Base-by-base conservation (phyloP, 2,888 invertebrate genomes). In the Ectobius pallidus region DNA sequence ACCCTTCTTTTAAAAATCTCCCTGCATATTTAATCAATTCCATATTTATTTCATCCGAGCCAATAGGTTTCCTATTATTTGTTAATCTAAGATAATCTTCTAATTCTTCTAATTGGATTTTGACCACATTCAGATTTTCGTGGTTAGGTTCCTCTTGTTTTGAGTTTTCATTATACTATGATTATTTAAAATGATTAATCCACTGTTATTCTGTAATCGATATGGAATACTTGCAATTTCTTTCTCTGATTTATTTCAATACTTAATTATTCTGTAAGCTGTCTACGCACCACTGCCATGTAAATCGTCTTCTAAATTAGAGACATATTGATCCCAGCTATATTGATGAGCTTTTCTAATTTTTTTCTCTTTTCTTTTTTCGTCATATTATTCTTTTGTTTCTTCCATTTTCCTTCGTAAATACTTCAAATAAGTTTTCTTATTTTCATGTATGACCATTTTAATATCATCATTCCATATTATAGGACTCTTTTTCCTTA, bases 11-110 rank as follows among this genome's bases (percentile, higher is more conserved):
- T 7, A 30, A 7, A 30, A 25, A 30, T n/a, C 22, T 58, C 16
- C 27, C 30, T 9, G 58, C 58, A 27, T 58, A 30, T 30, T 58
- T 58, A 30, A 58, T 58, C 2, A 58, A 27, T 58, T 58, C 58
- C 1, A 9, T 25, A 27, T 27, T 3, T 22, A 58, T 1, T 2
- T n/a, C 58, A 30, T 22, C 27, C 2, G 58, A 0, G 0, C 58
- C 30, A 9, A 11, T 58, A 58, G n/a, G 4, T 1, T 7, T 58
- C 27, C 58, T 58, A 7, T 30, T 58, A 58, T 58, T 58, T 11
- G 30, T 30, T 9, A 3, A 30, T 2, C 27, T 58, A 3, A 58
- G n/a, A 9, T 4, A 27, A 0, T 30, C 1, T 58, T 58, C 58
- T 16, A 58, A 16, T 58, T 58, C 58, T 58, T 58, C 30, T n/a